Percentiles rank a stretch among this genome's conserved stretches.
Evolutionary conservation across 2,888 invertebrate species (phyloP).

Genomic region (Parnassius apollo): DNA sequence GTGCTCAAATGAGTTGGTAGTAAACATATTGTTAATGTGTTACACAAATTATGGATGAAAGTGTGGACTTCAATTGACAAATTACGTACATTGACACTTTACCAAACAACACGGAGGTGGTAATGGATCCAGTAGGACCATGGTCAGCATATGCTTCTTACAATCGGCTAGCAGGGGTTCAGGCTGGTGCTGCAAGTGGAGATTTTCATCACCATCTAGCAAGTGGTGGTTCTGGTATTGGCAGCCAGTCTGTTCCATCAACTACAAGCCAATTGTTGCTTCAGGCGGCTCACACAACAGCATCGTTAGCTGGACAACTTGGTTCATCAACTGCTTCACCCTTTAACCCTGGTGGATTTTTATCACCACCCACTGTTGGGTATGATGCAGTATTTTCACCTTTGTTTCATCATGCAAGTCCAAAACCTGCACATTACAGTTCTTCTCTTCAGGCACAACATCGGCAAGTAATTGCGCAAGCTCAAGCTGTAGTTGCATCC

Average conservation of each 20-base stretch:
- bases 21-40: constrained; percentile 58
- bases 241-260: constrained; percentile 81
- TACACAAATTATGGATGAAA: constrained; percentile 77
- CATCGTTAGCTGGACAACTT: constrained; percentile 82
- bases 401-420: constrained; percentile 89
- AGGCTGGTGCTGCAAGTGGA: constrained; percentile 84
- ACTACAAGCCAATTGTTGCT: constrained; percentile 85
- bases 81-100: constrained; percentile 67
- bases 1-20: constrained; percentile 63
- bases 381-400: constrained; percentile 92
- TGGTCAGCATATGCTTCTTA: constrained; percentile 92
- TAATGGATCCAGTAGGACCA: constrained; percentile 95
- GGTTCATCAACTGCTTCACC: constrained; percentile 83
- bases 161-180: constrained; percentile 89
- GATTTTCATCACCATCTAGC: constrained; percentile 86
- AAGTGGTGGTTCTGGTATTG: constrained; percentile 77
- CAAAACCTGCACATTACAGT: constrained; percentile 88
- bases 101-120: constrained; percentile 74
- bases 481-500: constrained; percentile 78
- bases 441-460: constrained; percentile 84
- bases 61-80: constrained; percentile 77
- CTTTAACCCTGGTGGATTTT: constrained; percentile 86
- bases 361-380: constrained; percentile 87
- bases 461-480: constrained; percentile 83
- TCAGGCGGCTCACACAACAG: constrained; percentile 83